Percentiles rank a stretch among this genome's conserved stretches.
phyloP scores from a whole-genome alignment of 2,797 vertebrate genomes.

The Takifugu rubripes region DNA sequence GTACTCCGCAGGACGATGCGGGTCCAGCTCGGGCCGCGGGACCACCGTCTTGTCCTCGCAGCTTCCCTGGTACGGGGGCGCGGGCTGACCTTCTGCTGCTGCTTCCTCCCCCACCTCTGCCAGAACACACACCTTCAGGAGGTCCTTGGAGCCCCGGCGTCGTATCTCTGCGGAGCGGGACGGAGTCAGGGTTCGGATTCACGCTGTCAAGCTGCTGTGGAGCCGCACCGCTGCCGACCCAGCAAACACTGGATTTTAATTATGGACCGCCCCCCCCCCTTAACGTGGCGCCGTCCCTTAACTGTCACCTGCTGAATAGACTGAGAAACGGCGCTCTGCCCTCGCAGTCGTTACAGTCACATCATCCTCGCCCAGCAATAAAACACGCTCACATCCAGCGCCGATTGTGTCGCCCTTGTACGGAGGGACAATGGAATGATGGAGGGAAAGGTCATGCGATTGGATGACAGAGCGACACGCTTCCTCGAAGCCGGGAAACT shows the following conservation, averaged over 20 bases:
- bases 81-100: constrained; percentile 46
- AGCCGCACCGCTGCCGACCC: no score
- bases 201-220: no score
- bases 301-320: constrained; percentile 12
- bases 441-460: constrained; percentile 70
- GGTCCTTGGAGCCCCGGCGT: constrained; percentile 89
- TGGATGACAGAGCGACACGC: constrained; percentile 59
- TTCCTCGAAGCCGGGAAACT: constrained; percentile 77
- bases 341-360: constrained; percentile 10
- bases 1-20: constrained; percentile 81
- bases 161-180: constrained; percentile 81
- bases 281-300: not conserved
- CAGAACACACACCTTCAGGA: constrained; percentile 83
- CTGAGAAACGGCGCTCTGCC: not conserved
- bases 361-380: constrained; percentile 40
- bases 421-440: constrained; percentile 72
- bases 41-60: constrained; percentile 55
- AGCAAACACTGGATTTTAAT: no score
- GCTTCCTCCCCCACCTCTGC: constrained; percentile 64
- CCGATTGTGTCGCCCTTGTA: constrained; percentile 65
- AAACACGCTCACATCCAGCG: constrained; percentile 50
- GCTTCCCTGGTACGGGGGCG: constrained; percentile 75
- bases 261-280: not conserved
- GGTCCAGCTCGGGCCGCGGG: constrained; percentile 79
- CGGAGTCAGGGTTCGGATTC: no score